These are phyloP conservation scores for Leuciscus idus DNA, from an alignment of 2,113 vertebrate genomes.

Conservation along the genomic window DNA sequence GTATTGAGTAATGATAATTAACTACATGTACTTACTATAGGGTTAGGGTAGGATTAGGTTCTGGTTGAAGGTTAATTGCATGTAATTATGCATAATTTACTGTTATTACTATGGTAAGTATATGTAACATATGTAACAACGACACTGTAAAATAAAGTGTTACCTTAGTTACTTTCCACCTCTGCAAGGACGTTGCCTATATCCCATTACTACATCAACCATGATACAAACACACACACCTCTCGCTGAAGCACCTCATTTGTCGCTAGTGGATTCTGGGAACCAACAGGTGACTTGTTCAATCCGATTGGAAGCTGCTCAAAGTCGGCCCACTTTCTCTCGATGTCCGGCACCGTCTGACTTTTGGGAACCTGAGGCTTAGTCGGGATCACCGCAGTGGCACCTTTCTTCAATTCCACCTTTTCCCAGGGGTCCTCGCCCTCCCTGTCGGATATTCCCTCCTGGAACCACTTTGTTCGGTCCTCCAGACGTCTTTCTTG, in stretches of 20 bases:
- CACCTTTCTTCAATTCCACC: slow-evolving; percentile 83
- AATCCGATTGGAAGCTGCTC: slow-evolving; percentile 85
- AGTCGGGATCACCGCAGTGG: slow-evolving; percentile 65
- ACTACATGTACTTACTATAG: no score
- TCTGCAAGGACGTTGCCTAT: background rate
- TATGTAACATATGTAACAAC: no score
- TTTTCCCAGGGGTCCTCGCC: slow-evolving; percentile 75
- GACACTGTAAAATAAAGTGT: no score
- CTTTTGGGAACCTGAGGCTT: slow-evolving; percentile 67
- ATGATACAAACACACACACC: slow-evolving; percentile 67
- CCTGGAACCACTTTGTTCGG: slow-evolving; percentile 79
- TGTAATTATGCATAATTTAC: no score
- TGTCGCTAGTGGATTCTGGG: slow-evolving; percentile 53
- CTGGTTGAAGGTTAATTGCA: no score
- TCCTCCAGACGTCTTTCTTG: slow-evolving; percentile 81
- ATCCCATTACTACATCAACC: background rate
- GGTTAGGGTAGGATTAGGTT: no score
- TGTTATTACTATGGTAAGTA: no score
- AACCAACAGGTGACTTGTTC: slow-evolving; percentile 65
- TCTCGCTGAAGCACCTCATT: slow-evolving; percentile 82
- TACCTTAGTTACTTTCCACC: no score
- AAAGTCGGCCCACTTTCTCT: slow-evolving; percentile 91
- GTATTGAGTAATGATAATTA: no score
- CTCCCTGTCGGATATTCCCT: slow-evolving; percentile 61
- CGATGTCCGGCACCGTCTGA: slow-evolving; percentile 83